Evolutionary conservation across 2,113 vertebrate species (phyloP), one percentile per base, ranked within the genome.

Genomic region (Rhodinocichla rosea): DNA sequence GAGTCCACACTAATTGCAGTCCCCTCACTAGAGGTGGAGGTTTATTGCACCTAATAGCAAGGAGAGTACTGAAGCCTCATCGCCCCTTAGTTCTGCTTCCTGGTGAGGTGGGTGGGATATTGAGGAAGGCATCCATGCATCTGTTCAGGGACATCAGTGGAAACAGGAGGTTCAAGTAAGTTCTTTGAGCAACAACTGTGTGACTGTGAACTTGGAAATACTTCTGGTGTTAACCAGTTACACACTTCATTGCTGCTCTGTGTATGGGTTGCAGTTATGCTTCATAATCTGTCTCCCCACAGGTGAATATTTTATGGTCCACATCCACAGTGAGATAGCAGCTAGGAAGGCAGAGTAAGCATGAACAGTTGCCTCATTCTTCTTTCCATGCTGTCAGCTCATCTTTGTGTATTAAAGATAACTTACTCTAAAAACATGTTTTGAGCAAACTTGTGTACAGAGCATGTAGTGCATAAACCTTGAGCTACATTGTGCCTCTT

Each of bases 21-120:
- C 21, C 90, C 9, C 47, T 75, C 39, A 26, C 11, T n/a, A 47
- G 55, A 90, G 68, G 55, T 37, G 28, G 28, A 4, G 3, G 4
- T 56, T 70, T 49, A 26, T 59, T 83, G 35, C 37, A 24, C 11
- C 3, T 5, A 52, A 55, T 9, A 40, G 75, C 2, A 6, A 53
- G 57, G 49, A 90, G 52, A 57, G 55, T 52, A 40, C 33, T 1
- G 2, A 55, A 83, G 44, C 23, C 59, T 83, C 32, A 33, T 55
- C 45, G 37, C 8, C 37, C 28, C 11, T 62, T 62, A 63, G 39
- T 90, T 93, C 71, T 91, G 47, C 42, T 88, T 94, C 42, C 28
- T 0, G 0, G 2, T 64, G 33, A 20, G 33, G 22, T 52, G 15
- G n/a, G 32, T 74, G 68, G 35, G 56, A 13, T 60, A 33, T 35